phyloP scores from a whole-genome alignment of 2,888 invertebrate species.

The Coremacera marginata region DNA sequence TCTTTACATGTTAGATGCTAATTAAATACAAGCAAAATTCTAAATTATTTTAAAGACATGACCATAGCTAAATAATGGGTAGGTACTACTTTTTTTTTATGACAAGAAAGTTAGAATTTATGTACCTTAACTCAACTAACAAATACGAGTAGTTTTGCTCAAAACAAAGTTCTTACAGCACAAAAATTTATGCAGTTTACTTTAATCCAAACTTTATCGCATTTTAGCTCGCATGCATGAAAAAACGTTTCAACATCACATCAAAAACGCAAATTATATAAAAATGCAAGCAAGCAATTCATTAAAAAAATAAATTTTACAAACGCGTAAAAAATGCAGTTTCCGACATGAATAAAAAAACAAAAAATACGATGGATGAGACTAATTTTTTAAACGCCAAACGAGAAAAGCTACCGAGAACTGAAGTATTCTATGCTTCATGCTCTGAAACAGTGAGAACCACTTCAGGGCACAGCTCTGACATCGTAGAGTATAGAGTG shows the following conservation, averaged over 20 bases:
- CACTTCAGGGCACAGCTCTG: not conserved
- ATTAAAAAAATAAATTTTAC: not conserved
- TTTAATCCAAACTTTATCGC: no score
- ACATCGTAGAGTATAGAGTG: not conserved
- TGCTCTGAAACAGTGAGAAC: not conserved
- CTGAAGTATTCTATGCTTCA: not conserved
- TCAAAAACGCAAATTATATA: not conserved
- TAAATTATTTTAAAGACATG: no score
- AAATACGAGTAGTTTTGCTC: no score
- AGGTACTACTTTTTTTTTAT: no score
- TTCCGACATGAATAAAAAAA: not conserved
- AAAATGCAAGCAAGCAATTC: not conserved
- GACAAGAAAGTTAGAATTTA: no score
- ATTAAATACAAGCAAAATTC: no score
- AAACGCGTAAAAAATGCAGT: not conserved
- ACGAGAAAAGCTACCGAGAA: not conserved
- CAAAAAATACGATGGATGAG: not conserved
- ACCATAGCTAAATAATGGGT: no score
- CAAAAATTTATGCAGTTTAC: no score
- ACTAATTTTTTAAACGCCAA: constrained; percentile 3
- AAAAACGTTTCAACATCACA: not conserved
- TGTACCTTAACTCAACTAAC: no score
- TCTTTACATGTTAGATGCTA: no score
- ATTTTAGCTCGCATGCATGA: not conserved
- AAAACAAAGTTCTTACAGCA: no score